These are phyloP conservation scores for Allophyes oxyacanthae DNA, from an alignment of 2,888 invertebrate species.

Conservation along the genomic window DNA sequence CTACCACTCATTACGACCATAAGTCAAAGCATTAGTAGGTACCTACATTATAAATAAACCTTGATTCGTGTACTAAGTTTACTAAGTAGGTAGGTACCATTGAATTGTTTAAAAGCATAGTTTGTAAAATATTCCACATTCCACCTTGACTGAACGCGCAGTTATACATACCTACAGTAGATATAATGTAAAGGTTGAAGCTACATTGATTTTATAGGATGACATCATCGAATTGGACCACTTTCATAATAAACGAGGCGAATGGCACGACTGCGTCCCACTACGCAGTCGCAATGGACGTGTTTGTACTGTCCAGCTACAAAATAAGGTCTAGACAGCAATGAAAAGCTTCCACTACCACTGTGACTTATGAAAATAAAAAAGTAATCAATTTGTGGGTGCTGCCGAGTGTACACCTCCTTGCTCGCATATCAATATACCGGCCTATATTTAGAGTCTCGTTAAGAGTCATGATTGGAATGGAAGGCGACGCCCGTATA, in stretches of 20 bases:
- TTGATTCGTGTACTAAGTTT: no score
- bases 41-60: no score
- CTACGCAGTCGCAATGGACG: conserved; percentile 36
- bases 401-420: conserved; percentile 44
- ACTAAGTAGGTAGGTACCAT: background rate
- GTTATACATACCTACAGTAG: conserved; percentile 23
- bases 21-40: no score
- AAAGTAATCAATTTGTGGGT: conserved; percentile 42
- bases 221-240: conserved; percentile 57
- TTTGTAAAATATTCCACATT: background rate
- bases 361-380: conserved; percentile 14
- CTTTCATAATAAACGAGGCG: conserved; percentile 35
- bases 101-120: conserved; percentile 1
- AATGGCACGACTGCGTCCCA: conserved; percentile 26
- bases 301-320: conserved; percentile 16
- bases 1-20: no score
- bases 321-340: conserved; percentile 34
- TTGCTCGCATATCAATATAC: conserved; percentile 71
- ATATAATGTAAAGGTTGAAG: conserved; percentile 56
- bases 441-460: conserved; percentile 76
- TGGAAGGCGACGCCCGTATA: conserved; percentile 63
- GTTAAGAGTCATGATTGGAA: conserved; percentile 67
- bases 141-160: conserved; percentile 10
- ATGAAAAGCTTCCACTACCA: conserved; percentile 31
- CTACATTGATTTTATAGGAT: conserved; percentile 64